Conservation (phyloP, 2,113 vertebrate species). For the Strix uralensis region DNA sequence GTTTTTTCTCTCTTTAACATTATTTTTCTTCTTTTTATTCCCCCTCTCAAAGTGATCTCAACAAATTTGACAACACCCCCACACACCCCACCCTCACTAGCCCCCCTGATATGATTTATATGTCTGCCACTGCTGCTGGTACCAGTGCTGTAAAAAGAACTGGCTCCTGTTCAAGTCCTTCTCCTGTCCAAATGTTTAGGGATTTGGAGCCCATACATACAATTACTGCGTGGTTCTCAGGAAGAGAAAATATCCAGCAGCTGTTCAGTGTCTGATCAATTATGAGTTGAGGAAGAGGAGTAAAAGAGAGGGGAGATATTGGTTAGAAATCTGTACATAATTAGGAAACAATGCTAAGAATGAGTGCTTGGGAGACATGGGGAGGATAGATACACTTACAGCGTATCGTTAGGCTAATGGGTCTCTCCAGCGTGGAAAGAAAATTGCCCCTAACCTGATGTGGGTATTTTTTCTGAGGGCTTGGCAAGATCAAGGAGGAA, state of each 20-base stretch:
- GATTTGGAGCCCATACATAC: constrained; percentile 60
- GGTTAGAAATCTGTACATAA: constrained; percentile 31
- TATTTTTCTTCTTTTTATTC: not conserved
- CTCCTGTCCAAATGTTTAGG: constrained; percentile 60
- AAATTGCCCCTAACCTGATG: not conserved
- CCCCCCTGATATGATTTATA: not conserved
- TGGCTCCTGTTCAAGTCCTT: constrained; percentile 55
- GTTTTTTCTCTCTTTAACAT: not conserved
- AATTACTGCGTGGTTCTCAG: constrained; percentile 48
- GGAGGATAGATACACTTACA: not conserved
- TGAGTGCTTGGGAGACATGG: not conserved
- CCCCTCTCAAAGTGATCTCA: not conserved
- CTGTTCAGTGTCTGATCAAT: constrained; percentile 64
- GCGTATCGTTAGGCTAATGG: not conserved
- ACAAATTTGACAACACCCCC: not conserved
- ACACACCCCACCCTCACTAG: not conserved
- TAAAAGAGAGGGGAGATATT: not conserved
- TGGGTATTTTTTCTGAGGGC: not conserved
- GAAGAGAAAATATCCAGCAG: constrained; percentile 68
- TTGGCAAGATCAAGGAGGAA: not conserved
- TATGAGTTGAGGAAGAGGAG: constrained; percentile 44
- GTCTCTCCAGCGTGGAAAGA: not conserved
- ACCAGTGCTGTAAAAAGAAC: constrained; percentile 56
- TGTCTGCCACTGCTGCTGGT: constrained; percentile 39
- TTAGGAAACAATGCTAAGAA: constrained; percentile 28